These are phyloP conservation scores for Heliconius melpomene DNA, from an alignment of 1,140 invertebrate species.

Conservation along the genomic window DNA sequence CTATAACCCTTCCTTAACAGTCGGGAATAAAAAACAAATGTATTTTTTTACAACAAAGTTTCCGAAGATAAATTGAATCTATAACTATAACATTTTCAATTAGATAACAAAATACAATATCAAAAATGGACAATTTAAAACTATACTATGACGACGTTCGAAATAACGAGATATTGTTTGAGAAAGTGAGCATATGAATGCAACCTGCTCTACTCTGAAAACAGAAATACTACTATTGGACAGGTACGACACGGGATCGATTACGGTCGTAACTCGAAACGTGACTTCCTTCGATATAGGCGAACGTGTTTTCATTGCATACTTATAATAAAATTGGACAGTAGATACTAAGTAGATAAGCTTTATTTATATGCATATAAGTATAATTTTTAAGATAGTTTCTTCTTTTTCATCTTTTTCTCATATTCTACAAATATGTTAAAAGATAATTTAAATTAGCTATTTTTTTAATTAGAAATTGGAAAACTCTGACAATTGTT, in stretches of 20 bases:
- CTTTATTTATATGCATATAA: not conserved
- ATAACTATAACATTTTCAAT: not conserved
- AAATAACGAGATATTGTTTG: not conserved
- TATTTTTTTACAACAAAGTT: too few species aligned
- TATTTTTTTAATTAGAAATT: too few species aligned
- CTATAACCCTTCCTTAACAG: too few species aligned
- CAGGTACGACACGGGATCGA: slow-evolving; percentile 51
- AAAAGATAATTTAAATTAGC: too few species aligned
- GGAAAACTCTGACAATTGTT: too few species aligned
- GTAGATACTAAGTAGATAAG: not conserved
- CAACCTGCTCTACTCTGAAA: slow-evolving; percentile 36
- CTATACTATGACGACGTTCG: not conserved
- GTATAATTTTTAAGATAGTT: not conserved
- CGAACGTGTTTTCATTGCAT: slow-evolving; percentile 23
- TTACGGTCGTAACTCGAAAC: slow-evolving; percentile 45
- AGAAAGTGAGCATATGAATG: slow-evolving; percentile 46
- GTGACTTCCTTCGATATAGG: slow-evolving; percentile 42
- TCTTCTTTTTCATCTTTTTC: not conserved
- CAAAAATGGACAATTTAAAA: not conserved
- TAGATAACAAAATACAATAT: not conserved
- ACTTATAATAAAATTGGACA: not conserved
- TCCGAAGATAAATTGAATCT: not conserved
- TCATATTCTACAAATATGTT: too few species aligned
- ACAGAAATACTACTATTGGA: slow-evolving; percentile 46
- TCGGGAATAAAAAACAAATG: too few species aligned